Conservation (phyloP, 2,113 vertebrate genomes). For the Diadophis punctatus region DNA sequence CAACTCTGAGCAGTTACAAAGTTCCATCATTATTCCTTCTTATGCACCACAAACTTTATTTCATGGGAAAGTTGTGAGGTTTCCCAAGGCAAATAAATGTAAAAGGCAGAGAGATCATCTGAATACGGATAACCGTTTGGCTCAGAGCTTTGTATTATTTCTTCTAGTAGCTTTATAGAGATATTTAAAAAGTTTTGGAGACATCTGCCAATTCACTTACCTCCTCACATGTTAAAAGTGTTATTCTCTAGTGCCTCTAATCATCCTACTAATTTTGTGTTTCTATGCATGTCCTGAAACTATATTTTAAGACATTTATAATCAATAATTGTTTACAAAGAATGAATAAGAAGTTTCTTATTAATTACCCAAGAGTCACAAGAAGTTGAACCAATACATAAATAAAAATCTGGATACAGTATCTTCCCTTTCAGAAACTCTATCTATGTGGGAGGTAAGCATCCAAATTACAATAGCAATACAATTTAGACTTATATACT, state of each 20-base stretch:
- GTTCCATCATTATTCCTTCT: not conserved
- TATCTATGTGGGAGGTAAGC: not conserved
- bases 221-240: not conserved
- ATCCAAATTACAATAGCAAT: not conserved
- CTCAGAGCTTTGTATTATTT: not conserved
- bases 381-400: not conserved
- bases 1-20: not conserved
- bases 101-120: not conserved
- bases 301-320: not conserved
- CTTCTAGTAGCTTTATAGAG: not conserved
- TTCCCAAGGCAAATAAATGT: not conserved
- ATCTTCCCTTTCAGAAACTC: not conserved
- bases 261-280: not conserved
- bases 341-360: not conserved
- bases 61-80: not conserved
- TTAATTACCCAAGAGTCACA: not conserved
- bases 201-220: not conserved
- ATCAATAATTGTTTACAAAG: not conserved
- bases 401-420: not conserved
- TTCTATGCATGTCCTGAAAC: not conserved
- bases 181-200: not conserved
- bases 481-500: too few relatives aligned
- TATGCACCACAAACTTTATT: not conserved
- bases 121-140: not conserved
- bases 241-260: not conserved